Evolutionary conservation across 2,797 vertebrate species (phyloP).

Genomic region (Hypotaenidia philippensis): DNA sequence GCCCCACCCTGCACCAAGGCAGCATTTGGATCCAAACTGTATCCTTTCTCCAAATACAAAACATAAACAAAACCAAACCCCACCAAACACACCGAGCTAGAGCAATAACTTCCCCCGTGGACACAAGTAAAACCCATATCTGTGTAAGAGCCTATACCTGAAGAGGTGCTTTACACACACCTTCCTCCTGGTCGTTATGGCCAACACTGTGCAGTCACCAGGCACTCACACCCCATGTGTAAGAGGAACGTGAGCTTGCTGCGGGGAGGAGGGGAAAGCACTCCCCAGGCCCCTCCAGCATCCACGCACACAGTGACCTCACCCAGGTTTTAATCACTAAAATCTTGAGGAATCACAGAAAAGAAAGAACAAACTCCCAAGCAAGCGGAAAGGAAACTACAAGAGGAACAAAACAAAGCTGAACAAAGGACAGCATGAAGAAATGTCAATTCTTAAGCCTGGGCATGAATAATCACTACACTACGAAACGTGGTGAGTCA

Average conservation of each 20-base stretch:
- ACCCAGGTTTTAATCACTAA: neutral
- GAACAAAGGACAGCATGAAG: neutral
- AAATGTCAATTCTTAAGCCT: constrained; percentile 3
- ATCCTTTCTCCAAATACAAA: neutral
- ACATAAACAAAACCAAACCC: neutral
- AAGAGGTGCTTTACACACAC: neutral
- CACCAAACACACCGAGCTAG: neutral
- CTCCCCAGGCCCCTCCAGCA: neutral
- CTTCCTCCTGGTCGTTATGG: rapidly evolving
- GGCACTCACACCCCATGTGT: rapidly evolving
- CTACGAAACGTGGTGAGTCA: constrained; percentile 52
- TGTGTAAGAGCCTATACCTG: neutral
- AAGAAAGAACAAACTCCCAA: constrained; percentile 3
- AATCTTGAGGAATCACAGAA: neutral
- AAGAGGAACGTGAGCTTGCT: neutral
- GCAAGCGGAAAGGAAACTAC: neutral
- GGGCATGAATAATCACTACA: constrained; percentile 36
- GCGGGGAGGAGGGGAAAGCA: neutral
- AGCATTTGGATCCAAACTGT: neutral
- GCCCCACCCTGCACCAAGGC: neutral
- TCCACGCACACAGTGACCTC: neutral
- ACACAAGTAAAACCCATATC: neutral
- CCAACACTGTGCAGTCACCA: neutral
- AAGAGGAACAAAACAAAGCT: neutral
- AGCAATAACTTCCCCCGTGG: neutral